Base-by-base conservation (phyloP, 2,113 vertebrate genomes). In the Numenius arquata region DNA sequence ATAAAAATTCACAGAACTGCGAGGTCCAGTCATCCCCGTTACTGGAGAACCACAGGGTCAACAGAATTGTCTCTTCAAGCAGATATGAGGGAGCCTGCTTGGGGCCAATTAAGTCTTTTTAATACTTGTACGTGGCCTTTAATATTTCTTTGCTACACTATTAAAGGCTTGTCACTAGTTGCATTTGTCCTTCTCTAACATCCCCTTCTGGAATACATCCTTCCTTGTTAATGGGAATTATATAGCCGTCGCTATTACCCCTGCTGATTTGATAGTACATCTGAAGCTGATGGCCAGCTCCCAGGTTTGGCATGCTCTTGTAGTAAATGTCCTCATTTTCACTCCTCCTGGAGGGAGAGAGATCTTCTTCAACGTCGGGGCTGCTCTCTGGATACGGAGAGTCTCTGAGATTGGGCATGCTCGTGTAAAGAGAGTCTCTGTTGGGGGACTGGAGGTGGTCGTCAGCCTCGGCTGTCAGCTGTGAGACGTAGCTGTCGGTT, bases 111-210 rank as follows among this genome's bases (percentile, higher is more conserved):
- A 94, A 96, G 97, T 98, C 97, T 91, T 90, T 92, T 76, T 96
- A 98, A 98, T 96, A 97, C 98, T 97, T 97, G 95, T 92, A 73
- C 26, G 80, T 96, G 98, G 96, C 97, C 98, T 97, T 85, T 76
- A 97, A 97, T 82, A 97, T 96, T 97, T 98, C 98, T 98, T 95
- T 97, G 98, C 98, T 98, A 98, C 95, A 93, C 96, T 97, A 96
- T 99, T 99, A 99, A 98, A 99, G 99, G 98, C 99, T 99, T 56
- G 99, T 99, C 92, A 99, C 99, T 97, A 99, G 98, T 97, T 99
- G 99, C 99, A 99, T 99, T 96, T 99, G 99, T 99, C 99, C 99
- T 99, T 99, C 99, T 97, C 99, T 98, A 94, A 99, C 99, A 11
- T 99, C 99, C 71, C 99, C 99, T 98, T 99, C 99, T 0, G 99